Percentiles rank a stretch among this genome's conserved stretches.
Evolutionary conservation across 2,113 vertebrate genomes (phyloP).

Genomic region (Gallinago jamesoni): DNA sequence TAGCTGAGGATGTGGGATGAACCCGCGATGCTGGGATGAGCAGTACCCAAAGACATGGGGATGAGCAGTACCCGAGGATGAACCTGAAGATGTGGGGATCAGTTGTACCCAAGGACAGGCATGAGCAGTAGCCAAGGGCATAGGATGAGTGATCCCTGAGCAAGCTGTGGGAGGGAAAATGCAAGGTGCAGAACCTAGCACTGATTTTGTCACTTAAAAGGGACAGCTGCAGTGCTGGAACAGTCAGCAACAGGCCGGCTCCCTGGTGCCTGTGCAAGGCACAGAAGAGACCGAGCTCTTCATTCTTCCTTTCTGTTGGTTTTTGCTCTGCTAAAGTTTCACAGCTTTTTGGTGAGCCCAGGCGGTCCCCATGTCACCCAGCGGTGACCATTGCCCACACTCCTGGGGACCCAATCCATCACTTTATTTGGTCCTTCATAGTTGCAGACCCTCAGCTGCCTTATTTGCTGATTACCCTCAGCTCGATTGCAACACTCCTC

Average conservation of each 20-base stretch:
- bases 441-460: not conserved
- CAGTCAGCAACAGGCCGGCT: not conserved
- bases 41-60: rapidly evolving
- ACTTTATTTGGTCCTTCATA: not conserved
- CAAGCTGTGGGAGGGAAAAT: rapidly evolving
- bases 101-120: not conserved
- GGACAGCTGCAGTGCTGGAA: rapidly evolving
- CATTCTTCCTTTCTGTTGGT: not conserved
- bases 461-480: not conserved
- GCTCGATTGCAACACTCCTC: not conserved
- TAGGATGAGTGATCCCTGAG: not conserved
- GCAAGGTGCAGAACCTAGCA: not conserved
- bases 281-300: not conserved
- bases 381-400: not conserved
- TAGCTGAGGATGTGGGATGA: not conserved
- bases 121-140: not conserved
- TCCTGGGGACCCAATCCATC: not conserved
- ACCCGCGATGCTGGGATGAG: not conserved
- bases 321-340: not conserved
- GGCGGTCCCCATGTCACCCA: not conserved
- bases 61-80: too few species aligned
- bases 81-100: not conserved
- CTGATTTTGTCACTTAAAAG: not conserved
- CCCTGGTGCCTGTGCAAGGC: not conserved
- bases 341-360: not conserved